Conservation (phyloP, 2,113 vertebrate species). For the Hypomesus transpacificus region DNA sequence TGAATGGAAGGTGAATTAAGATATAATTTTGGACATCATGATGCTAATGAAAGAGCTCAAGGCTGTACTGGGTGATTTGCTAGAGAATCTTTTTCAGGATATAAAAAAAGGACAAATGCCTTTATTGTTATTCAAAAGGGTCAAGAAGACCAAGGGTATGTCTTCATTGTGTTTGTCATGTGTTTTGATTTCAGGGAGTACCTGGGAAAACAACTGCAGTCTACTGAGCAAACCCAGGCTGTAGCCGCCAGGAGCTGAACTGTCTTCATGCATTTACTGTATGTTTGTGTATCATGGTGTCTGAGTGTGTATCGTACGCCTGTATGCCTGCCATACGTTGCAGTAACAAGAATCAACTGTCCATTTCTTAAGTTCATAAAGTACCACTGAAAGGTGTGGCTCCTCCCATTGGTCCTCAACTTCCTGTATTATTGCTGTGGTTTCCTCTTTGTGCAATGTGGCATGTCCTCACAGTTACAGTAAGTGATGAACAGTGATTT, state of each 20-base stretch:
- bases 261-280: conserved; percentile 3
- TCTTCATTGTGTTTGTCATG: neutral
- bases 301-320: conserved; percentile 32
- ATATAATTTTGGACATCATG: too few relatives aligned
- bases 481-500: conserved; percentile 42
- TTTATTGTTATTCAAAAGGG: neutral
- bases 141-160: neutral
- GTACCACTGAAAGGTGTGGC: too few relatives aligned
- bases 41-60: too few relatives aligned
- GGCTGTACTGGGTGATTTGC: too few relatives aligned
- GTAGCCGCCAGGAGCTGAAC: conserved; percentile 72
- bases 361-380: conserved; percentile 7
- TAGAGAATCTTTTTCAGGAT: neutral
- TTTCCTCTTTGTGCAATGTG: conserved; percentile 32
- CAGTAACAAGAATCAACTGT: conserved; percentile 23
- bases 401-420: too few relatives aligned
- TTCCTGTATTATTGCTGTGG: neutral
- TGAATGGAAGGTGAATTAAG: too few relatives aligned
- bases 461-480: conserved; percentile 28
- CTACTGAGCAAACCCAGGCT: conserved; percentile 66
- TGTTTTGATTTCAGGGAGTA: conserved; percentile 68
- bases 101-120: neutral
- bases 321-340: neutral
- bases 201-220: conserved; percentile 75
- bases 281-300: conserved; percentile 28